Percentiles rank a stretch among this genome's conserved stretches.
These are phyloP conservation scores for Drosophila ironensis DNA, from an alignment of 1,140 invertebrate species.

Conservation along the genomic window DNA sequence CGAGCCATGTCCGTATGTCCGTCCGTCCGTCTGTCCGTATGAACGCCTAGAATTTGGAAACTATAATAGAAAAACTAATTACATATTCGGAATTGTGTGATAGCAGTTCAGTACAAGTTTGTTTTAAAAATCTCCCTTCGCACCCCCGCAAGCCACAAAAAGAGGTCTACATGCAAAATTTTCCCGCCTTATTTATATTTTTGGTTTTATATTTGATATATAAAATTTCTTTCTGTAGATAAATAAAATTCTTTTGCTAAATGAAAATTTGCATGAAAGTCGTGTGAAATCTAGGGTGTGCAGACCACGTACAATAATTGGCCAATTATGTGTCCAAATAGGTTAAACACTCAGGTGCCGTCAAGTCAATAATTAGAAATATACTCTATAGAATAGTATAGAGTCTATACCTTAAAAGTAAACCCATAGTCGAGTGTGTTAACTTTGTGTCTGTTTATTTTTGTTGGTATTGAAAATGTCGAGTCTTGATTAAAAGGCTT, in stretches of 20 bases:
- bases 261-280: conserved; percentile 47
- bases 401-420: neutral
- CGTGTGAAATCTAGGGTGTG: conserved; percentile 14
- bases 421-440: conserved; percentile 17
- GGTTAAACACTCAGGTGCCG: neutral
- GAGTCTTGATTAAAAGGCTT: conserved; percentile 61
- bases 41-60: too few relatives aligned
- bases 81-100: too few relatives aligned
- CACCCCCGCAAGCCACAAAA: too few relatives aligned
- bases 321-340: conserved; percentile 28
- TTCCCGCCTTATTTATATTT: too few relatives aligned
- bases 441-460: conserved; percentile 1
- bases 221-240: too few relatives aligned
- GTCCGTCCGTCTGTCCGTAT: too few relatives aligned
- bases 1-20: too few relatives aligned
- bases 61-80: too few relatives aligned
- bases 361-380: neutral
- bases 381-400: conserved; percentile 19
- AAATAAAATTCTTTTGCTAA: conserved; percentile 2
- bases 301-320: conserved; percentile 32
- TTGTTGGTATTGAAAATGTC: conserved; percentile 24
- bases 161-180: too few relatives aligned
- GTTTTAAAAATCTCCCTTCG: too few relatives aligned
- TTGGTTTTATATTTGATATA: too few relatives aligned
- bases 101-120: too few relatives aligned